Percentiles rank a stretch among this genome's conserved stretches.
Conservation (phyloP, 53 echinoderm and acorn worm species). For the Stichopus horrens region DNA sequence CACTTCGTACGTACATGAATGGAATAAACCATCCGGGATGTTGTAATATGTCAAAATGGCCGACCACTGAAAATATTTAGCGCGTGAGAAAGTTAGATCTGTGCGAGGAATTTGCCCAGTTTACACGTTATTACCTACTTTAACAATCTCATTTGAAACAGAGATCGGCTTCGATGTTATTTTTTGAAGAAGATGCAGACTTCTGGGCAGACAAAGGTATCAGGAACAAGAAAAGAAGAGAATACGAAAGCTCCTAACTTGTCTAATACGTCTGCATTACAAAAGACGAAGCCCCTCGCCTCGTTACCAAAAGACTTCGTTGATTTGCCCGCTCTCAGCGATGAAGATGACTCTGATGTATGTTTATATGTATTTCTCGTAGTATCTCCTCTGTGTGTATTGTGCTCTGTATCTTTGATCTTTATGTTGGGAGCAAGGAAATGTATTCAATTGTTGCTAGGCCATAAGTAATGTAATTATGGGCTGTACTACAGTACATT, state of each 20-base stretch:
- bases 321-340: conserved; percentile 40
- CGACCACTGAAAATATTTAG: conserved; percentile 10
- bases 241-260: conserved; percentile 30
- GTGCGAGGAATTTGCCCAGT: conserved; percentile 1
- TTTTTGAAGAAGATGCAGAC: conserved; percentile 40
- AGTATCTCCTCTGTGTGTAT: neutral
- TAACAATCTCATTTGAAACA: conserved; percentile 15
- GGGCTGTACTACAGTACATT: neutral
- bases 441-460: neutral
- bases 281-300: conserved; percentile 22
- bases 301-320: conserved; percentile 42
- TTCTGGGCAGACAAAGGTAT: conserved; percentile 31
- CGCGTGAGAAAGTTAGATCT: conserved; percentile 22
- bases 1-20: conserved; percentile 24
- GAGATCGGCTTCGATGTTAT: conserved; percentile 5
- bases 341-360: conserved; percentile 44
- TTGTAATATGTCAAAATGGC: conserved; percentile 34
- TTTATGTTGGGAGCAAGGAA: neutral
- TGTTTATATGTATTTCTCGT: neutral
- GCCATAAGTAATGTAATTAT: neutral
- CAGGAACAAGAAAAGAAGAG: conserved; percentile 38
- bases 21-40: conserved; percentile 37
- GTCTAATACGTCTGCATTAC: conserved; percentile 30
- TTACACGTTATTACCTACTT: neutral
- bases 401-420: neutral